Base-by-base conservation (phyloP, 2,797 vertebrate genomes). In the Trachops cirrhosus region DNA sequence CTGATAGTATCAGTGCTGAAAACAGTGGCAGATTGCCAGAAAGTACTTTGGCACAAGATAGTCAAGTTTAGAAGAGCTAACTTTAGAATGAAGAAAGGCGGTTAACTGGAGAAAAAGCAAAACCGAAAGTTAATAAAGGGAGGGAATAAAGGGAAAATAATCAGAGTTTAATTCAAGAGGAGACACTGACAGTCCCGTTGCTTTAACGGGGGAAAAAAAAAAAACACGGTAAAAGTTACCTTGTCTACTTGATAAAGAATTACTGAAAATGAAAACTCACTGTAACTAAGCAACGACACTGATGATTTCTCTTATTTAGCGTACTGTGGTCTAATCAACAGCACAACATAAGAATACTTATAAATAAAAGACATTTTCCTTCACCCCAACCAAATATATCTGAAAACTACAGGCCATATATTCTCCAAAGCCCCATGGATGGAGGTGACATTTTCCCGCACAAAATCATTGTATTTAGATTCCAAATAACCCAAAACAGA, bases 31-130 rank as follows among this genome's bases (percentile, higher is more conserved):
- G 86, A 93, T 97, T 97, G 96, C 98, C 98, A 98, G 41, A 88
- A 93, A 93, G 67, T 97, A 97, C 98, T 97, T 98, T 98, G 96
- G 70, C 0, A 98, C 93, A 98, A 97, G 94, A 96, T 96, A 97
- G 97, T 98, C 97, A 98, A 97, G 94, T 98, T 98, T 97, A 98
- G 95, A 98, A 97, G 95, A 97, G 97, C 93, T 98, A 98, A 98
- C 96, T 98, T 98, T 98, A 98, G 97, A 97, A 97, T 86, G 89
- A 98, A 95, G 96, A 98, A 97, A 95, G 52, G 92, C 96, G 97
- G 94, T 95, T 98, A 97, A 98, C 93, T 96, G 95, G 87, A 97
- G 95, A 97, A 98, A 97, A 97, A 95, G 57, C 54, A 94, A 98
- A 96, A 96, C 94, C 83, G 97, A 97, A 97, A 97, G 73, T 96